Conservation (phyloP, 2,888 invertebrate species). For the Dorcus hopei region DNA sequence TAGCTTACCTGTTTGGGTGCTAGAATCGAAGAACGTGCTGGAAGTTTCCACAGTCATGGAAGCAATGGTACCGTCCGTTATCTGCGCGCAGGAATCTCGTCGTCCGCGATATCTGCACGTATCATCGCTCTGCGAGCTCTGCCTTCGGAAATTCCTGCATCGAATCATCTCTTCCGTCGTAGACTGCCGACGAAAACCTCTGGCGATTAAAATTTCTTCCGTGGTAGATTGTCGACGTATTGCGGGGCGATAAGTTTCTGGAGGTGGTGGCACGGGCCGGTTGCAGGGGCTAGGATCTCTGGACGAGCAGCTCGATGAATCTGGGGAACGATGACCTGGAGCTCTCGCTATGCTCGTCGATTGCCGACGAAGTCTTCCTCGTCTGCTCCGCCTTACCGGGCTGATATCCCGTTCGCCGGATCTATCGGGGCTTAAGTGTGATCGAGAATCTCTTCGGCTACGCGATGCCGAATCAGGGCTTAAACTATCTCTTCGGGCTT, state of each 20-base stretch:
- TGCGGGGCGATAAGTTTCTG: constrained; percentile 63
- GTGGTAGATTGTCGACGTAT: constrained; percentile 86
- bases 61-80: constrained; percentile 85
- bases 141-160: constrained; percentile 85
- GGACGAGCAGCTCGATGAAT: constrained; percentile 76
- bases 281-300: constrained; percentile 83
- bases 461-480: constrained; percentile 85
- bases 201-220: constrained; percentile 85
- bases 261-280: constrained; percentile 51
- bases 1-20: constrained; percentile 80
- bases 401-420: constrained; percentile 78
- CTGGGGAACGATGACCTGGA: constrained; percentile 57
- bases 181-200: constrained; percentile 85
- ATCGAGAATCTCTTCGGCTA: constrained; percentile 70
- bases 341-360: constrained; percentile 71
- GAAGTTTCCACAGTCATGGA: constrained; percentile 93
- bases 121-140: constrained; percentile 87
- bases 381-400: constrained; percentile 68
- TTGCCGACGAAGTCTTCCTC: constrained; percentile 70
- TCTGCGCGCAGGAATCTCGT: constrained; percentile 84
- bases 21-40: constrained; percentile 88
- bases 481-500: constrained; percentile 79
- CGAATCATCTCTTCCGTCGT: constrained; percentile 93
- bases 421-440: constrained; percentile 77
- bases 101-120: constrained; percentile 68